phyloP scores from a whole-genome alignment of 2,888 invertebrate genomes.

The Auanema freiburgensis region DNA sequence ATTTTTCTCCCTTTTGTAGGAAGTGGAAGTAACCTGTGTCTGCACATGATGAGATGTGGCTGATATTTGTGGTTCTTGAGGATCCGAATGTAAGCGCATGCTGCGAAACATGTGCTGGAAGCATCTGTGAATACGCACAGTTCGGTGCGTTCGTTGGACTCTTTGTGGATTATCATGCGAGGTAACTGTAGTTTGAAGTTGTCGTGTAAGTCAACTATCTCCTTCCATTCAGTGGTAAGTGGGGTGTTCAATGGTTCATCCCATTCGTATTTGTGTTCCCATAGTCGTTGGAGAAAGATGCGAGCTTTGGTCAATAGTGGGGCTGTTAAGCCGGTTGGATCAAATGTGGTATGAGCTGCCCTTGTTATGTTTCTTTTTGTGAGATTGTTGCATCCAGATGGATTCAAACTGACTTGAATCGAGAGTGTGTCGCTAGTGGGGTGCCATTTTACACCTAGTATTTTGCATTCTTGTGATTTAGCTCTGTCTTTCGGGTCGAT shows the following conservation, averaged over 20 bases:
- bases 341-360: constrained; percentile 4
- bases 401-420: neutral
- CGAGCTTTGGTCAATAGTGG: constrained; percentile 24
- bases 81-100: neutral
- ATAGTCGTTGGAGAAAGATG: constrained; percentile 23
- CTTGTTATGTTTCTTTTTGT: neutral
- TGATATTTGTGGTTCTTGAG: no score
- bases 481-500: neutral
- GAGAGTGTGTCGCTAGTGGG: neutral
- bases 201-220: constrained; percentile 1
- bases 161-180: constrained; percentile 1
- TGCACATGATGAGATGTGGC: no score
- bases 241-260: constrained; percentile 1
- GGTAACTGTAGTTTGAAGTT: neutral
- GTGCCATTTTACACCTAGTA: constrained; percentile 8
- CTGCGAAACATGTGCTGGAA: neutral
- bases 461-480: neutral
- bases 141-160: neutral
- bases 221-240: constrained; percentile 12
- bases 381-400: neutral
- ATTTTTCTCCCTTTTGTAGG: no score
- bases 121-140: constrained; percentile 9
- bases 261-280: constrained; percentile 8
- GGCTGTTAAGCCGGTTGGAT: constrained; percentile 22
- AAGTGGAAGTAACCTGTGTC: no score